A percentile compares a stretch with the other conserved stretches of the same genome.
These are phyloP conservation scores for Spea multiplicata DNA, from an alignment of 2,113 vertebrate species.

Conservation along the genomic window DNA sequence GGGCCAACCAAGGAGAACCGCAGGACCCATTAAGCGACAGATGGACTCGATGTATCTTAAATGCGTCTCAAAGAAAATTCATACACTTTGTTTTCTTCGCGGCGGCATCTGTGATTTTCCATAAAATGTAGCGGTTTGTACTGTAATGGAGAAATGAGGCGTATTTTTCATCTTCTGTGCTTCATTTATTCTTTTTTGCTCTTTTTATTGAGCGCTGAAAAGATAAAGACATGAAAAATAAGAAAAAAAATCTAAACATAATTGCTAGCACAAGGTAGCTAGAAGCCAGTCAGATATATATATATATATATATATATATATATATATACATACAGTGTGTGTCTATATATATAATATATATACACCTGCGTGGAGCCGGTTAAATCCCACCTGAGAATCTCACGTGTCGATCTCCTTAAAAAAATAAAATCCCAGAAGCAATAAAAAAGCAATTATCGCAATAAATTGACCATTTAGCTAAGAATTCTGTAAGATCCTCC, in stretches of 20 bases:
- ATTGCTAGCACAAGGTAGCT: neutral
- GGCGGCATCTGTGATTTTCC: slow-evolving; percentile 2
- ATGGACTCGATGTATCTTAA: slow-evolving; percentile 5
- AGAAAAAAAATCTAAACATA: neutral
- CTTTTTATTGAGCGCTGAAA: neutral
- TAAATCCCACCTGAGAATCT: neutral
- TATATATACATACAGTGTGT: no score
- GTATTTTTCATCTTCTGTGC: slow-evolving; percentile 9
- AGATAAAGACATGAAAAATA: neutral
- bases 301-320: no score
- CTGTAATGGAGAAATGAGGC: slow-evolving; percentile 21
- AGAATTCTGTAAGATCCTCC: no score
- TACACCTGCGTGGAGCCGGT: neutral
- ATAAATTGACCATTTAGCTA: no score
- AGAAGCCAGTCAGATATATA: neutral
- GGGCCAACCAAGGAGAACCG: neutral
- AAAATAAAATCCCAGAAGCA: neutral
- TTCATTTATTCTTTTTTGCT: slow-evolving; percentile 12
- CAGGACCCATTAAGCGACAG: neutral
- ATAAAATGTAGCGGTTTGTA: slow-evolving; percentile 16
- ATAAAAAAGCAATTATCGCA: neutral
- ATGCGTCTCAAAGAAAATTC: slow-evolving; percentile 4
- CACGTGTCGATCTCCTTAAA: neutral
- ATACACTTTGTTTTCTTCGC: neutral
- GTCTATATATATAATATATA: no score